Base-by-base conservation (phyloP, 92 coral and sea anemone species). In the Phenganax marumi region DNA sequence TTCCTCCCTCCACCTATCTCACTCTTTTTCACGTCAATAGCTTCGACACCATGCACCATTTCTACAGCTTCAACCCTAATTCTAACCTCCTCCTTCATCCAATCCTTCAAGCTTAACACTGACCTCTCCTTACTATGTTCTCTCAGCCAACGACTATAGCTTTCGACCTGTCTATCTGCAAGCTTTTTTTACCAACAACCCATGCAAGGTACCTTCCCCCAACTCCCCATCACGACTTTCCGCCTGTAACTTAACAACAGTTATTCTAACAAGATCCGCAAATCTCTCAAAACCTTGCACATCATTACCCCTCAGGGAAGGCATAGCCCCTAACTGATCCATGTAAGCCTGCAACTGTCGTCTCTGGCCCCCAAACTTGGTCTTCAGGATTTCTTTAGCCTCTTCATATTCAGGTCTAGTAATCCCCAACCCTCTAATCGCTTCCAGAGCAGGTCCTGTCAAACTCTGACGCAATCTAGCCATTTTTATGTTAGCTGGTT, bases 181-280 rank as follows among this genome's bases (percentile, higher is more conserved):
- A 86, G 75, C 85, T 86, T 83, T 47, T 47, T 89, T n/a, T 33
- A 79, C 84, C 54, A 86, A 24, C 80, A 89, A n/a, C 39, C 89
- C 86, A 48, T 82, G 91, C 72, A 89, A 64, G 3, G 87, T 77
- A 47, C 91, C 90, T 2, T 89, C 88, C 0, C 85, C 85, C 24
- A 82, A 79, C 84, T 86, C 85, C 21, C 82, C 85, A 47, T 69
- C 83, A 8, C 81, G 78, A 46, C 86, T 77, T 54, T 86, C 91
- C 47, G 91, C 91, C 51, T 89, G 87, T 33, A 89, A 21, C 39
- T 81, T 86, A n/a, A 89, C 89, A 24, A 86, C 89, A 12, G 92
- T 55, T 6, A 86, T 73, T 43, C 90, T 72, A 26, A 82, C 87
- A 19, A 82, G 77, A 65, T 89, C 86, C 7, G 92, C 86, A 54